A percentile compares a stretch with the other conserved stretches of the same genome.
Conservation (phyloP, 2,113 vertebrate genomes). For the Collichthys lucidus region DNA sequence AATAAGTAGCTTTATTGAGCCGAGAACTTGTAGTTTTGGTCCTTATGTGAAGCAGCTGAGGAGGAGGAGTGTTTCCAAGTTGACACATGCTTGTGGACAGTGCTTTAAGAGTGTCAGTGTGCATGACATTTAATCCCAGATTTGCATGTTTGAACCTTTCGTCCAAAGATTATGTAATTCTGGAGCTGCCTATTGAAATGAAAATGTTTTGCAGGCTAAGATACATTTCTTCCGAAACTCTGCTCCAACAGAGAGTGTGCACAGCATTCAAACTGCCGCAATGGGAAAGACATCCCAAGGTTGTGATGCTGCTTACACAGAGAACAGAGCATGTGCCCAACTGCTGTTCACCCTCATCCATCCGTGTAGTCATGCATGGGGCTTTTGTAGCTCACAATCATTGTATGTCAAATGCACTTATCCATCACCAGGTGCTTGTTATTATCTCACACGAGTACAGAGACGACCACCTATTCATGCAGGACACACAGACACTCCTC, state of each 20-base stretch:
- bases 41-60: neutral
- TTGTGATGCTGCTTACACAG: constrained; percentile 25
- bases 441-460: neutral
- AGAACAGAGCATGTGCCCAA: neutral
- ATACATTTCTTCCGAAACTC: neutral
- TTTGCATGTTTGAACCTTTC: constrained; percentile 16
- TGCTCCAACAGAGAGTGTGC: neutral
- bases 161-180: neutral
- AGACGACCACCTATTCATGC: neutral
- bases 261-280: constrained; percentile 40
- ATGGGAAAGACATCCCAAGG: constrained; percentile 50
- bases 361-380: neutral
- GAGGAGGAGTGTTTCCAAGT: neutral
- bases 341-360: neutral
- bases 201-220: neutral
- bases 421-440: neutral
- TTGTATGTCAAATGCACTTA: neutral
- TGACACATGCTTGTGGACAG: neutral
- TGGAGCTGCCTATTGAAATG: neutral
- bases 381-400: neutral
- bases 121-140: constrained; percentile 20
- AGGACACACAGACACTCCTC: constrained; percentile 11
- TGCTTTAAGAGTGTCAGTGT: neutral
- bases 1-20: neutral
- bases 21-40: neutral